These are phyloP conservation scores for Drosophila orosa DNA, from an alignment of 1,140 invertebrate genomes.

Conservation along the genomic window DNA sequence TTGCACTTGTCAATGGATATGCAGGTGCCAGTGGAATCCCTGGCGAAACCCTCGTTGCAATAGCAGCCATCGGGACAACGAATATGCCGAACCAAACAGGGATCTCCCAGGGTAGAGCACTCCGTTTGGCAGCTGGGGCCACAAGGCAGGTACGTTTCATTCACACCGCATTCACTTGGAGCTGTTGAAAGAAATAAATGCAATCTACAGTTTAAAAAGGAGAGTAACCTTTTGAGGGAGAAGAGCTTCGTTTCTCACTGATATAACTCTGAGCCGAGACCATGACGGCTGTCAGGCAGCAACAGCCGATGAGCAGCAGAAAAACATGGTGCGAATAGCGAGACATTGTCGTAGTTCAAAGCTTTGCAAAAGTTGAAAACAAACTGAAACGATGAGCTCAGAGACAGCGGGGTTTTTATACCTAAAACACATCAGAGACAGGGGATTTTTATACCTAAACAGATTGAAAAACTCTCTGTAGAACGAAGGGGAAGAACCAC, in stretches of 20 bases:
- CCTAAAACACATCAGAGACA: neutral
- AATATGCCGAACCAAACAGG: slow-evolving; percentile 85
- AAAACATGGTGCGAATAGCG: slow-evolving; percentile 11
- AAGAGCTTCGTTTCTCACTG: too few species aligned
- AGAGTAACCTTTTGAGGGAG: too few species aligned
- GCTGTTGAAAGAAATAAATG: too few species aligned
- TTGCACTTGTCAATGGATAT: slow-evolving; percentile 77
- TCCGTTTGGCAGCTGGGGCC: slow-evolving; percentile 85
- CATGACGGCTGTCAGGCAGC: slow-evolving; percentile 18
- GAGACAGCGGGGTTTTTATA: slow-evolving; percentile 23
- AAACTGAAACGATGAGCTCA: slow-evolving; percentile 40
- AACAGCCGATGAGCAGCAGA: slow-evolving; percentile 28
- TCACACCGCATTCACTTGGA: slow-evolving; percentile 38
- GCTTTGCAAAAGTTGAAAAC: neutral
- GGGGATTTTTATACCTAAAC: slow-evolving; percentile 34
- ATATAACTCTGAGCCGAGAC: slow-evolving; percentile 27
- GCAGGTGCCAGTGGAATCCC: slow-evolving; percentile 74
- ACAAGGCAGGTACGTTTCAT: slow-evolving; percentile 84
- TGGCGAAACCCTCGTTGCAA: slow-evolving; percentile 84
- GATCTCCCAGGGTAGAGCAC: slow-evolving; percentile 83
- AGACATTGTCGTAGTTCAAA: slow-evolving; percentile 24
- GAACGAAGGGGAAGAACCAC: slow-evolving; percentile 7
- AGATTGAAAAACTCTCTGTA: neutral
- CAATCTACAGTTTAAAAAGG: too few species aligned
- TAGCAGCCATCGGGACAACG: slow-evolving; percentile 85